These are phyloP conservation scores for Pocota personata DNA, from an alignment of 2,888 invertebrate genomes.

Conservation along the genomic window DNA sequence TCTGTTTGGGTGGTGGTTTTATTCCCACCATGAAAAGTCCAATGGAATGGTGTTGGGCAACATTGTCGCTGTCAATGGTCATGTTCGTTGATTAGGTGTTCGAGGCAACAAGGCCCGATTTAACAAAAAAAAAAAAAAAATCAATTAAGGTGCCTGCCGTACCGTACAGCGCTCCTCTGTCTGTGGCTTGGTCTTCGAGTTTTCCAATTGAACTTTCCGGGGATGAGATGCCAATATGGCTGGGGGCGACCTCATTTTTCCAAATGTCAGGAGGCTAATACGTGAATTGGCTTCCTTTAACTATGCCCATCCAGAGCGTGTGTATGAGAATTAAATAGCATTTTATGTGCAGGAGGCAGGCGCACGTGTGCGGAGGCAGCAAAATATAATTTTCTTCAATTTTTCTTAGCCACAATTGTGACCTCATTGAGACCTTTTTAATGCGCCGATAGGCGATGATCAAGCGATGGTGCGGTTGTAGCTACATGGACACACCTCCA, in stretches of 20 bases:
- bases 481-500: conserved; percentile 69
- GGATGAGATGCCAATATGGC: conserved; percentile 39
- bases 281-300: conserved; percentile 80
- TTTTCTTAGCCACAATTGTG: conserved; percentile 49
- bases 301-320: conserved; percentile 27
- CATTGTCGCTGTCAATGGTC: conserved; percentile 34
- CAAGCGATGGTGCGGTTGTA: conserved; percentile 40
- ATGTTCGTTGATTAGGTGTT: conserved; percentile 66
- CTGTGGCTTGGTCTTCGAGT: neutral
- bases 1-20: conserved; percentile 52
- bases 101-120: conserved; percentile 3
- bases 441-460: conserved; percentile 50
- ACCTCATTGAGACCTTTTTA: conserved; percentile 72
- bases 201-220: conserved; percentile 65
- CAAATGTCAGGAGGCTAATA: conserved; percentile 81
- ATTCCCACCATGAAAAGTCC: conserved; percentile 54
- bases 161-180: neutral
- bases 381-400: conserved; percentile 29
- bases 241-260: conserved; percentile 70
- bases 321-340: conserved; percentile 53
- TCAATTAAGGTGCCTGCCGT: conserved; percentile 58
- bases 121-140: neutral
- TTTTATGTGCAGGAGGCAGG: conserved; percentile 28
- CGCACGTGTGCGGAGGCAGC: conserved; percentile 56
- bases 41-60: conserved; percentile 7